phyloP scores from a whole-genome alignment of 2,888 invertebrate genomes.

The Lepidocyrtoides sp. region DNA sequence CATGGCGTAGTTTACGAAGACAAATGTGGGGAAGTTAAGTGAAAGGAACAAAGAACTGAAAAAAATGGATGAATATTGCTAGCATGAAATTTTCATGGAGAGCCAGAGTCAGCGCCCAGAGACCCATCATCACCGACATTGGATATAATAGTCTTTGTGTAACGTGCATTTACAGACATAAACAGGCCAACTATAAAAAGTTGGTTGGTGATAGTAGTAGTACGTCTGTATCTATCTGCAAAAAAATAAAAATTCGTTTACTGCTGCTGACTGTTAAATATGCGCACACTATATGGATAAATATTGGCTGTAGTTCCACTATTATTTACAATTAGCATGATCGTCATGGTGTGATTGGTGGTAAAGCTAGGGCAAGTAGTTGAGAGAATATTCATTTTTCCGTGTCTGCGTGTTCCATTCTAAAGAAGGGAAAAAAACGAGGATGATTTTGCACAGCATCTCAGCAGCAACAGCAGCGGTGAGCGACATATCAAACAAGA shows the following conservation, averaged over 20 bases:
- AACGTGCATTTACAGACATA: background rate
- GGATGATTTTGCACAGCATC: conserved; percentile 28
- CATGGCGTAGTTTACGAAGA: background rate
- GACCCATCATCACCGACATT: too few species aligned
- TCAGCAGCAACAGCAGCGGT: background rate
- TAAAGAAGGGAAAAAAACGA: conserved; percentile 27
- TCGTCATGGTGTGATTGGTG: background rate
- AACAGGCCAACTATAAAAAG: background rate
- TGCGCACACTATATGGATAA: background rate
- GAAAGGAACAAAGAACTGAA: conserved; percentile 42
- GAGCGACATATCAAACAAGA: background rate
- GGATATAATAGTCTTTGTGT: too few species aligned
- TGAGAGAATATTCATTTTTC: conserved; percentile 39
- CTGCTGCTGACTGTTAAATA: background rate
- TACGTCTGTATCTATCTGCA: too few species aligned
- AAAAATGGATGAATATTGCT: background rate
- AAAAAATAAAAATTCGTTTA: too few species aligned
- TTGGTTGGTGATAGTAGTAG: background rate
- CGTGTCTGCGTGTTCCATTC: conserved; percentile 48
- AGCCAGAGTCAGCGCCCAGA: background rate
- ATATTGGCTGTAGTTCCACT: too few species aligned
- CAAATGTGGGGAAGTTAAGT: background rate
- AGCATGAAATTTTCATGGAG: conserved; percentile 29
- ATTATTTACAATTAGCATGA: background rate
- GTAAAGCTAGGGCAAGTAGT: conserved; percentile 37